Base-by-base conservation (phyloP, 2,888 invertebrate species). In the Drosophila picticornis region DNA sequence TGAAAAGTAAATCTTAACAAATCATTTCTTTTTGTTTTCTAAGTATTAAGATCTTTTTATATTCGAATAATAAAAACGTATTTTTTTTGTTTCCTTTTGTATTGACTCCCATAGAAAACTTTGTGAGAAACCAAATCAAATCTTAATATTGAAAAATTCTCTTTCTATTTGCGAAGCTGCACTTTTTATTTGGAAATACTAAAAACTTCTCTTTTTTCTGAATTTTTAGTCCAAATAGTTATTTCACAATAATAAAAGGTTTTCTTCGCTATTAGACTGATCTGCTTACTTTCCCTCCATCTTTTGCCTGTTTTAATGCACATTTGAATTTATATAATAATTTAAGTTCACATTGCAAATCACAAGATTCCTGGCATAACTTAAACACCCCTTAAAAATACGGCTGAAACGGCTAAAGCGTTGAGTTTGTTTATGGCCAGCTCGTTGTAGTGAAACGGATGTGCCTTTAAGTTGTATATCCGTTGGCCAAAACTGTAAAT, bases 401-500 rank as follows among this genome's bases (percentile, higher is more conserved):
- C 1, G 1, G 10, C 22, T 32, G n/a, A 50, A 61, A 43, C 36
- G 70, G 69, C 46, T 46, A 46, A 46, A 25, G 46, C 67, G 81
- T 71, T 76, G 86, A 84, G 86, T 85, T 84, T 82, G 86, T 84
- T 84, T 84, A 84, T 86, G 84, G 65, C 80, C 80, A 72, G 62
- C 78, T 76, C 56, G 77, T 69, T 78, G 75, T 62, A 52, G 71
- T 79, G 65, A 61, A 85, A 80, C 87, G 87, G 87, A 87, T 88
- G 81, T 87, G 88, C 86, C 87, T 84, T 86, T 83, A 87, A 87
- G 86, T 84, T 88, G 83, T 83, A 84, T 86, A 88, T 87, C 88
- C 87, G 72, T 78, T 77, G 48, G 65, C 66, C 53, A 57, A 55
- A 74, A 62, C 69, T 38, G 46, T 29, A 46, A 27, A 29, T 59